These are phyloP conservation scores for Etheostoma nigrum DNA, from an alignment of 2,797 vertebrate genomes.

Conservation along the genomic window DNA sequence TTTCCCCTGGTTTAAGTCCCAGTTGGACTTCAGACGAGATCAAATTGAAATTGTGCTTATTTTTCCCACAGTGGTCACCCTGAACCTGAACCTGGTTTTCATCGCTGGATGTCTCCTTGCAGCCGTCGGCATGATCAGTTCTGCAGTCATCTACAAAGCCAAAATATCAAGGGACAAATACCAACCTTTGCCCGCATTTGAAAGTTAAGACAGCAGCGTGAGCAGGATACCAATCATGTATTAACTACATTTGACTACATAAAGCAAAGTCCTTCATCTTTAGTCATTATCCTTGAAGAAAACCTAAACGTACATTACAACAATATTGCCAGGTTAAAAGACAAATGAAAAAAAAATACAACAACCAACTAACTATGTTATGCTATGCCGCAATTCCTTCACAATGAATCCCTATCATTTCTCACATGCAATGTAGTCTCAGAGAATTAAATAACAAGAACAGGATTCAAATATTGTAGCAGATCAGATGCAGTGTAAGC, in stretches of 20 bases:
- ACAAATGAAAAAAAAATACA: too few relatives aligned
- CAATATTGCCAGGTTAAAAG: too few relatives aligned
- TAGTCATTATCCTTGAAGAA: too few relatives aligned
- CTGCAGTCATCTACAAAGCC: conserved; percentile 60
- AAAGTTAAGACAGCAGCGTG: conserved; percentile 23
- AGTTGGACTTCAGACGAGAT: not conserved
- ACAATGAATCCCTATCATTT: too few relatives aligned
- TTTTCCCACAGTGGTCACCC: conserved; percentile 48
- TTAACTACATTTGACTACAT: not conserved
- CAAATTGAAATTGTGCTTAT: not conserved
- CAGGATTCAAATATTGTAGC: too few relatives aligned
- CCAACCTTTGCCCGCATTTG: conserved; percentile 46
- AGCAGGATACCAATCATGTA: not conserved
- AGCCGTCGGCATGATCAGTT: conserved; percentile 62
- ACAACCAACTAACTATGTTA: too few relatives aligned
- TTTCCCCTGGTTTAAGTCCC: not conserved
- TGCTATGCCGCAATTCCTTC: too few relatives aligned
- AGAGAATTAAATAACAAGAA: too few relatives aligned
- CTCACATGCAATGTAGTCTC: too few relatives aligned
- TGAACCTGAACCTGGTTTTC: conserved; percentile 75
- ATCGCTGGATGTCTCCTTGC: conserved; percentile 71
- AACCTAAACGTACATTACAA: too few relatives aligned
- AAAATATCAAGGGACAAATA: conserved; percentile 60
- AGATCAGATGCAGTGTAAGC: too few relatives aligned
- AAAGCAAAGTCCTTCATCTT: not conserved